Base-by-base conservation (phyloP, 2,888 invertebrate genomes). In the Parelbella ahira region DNA sequence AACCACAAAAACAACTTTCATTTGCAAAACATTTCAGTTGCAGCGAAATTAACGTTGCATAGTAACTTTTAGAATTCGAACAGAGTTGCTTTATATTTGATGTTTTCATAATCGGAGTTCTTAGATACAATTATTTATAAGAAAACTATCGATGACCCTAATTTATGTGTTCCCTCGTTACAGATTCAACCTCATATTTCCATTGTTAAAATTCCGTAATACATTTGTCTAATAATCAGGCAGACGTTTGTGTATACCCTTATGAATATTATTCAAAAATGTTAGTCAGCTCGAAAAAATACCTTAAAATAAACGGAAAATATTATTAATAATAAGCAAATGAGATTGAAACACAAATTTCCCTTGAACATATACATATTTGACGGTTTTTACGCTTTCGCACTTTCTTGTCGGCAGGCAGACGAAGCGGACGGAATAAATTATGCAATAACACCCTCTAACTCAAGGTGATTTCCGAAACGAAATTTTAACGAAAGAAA, bases 401-500 rank as follows among this genome's bases (percentile, higher is more conserved):
- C 37, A 23, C 13, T 29, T 21, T 13, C 27, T 27, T 37, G 29
- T 25, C 20, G 39, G 24, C 32, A 33, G 33, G 25, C 32, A 30
- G 21, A 19, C 32, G 19, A 39, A 25, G 32, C 13, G 27, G 27
- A 21, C 15, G 41, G 15, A 39, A 33, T 39, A 41, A 41, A 41
- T 41, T 41, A 41, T 41, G 42, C 42, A 42, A 11, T 25, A 34
- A 34, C 42, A 42, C 34, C 33, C 27, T 25, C 34, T 19, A 34
- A 34, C 42, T 42, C 42, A 34, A 42, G 34, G 28, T 23, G 42
- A 34, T 34, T 42, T 34, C 39, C 33, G 42, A 47, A 47, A 45
- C 39, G 37, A 37, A 49, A 37, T 45, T 46, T 47, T 9, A 47
- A 47, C 33, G 47, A 47, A 47, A 49, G 46, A 45, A 47, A 45